A percentile compares a stretch with the other conserved stretches of the same genome.
Evolutionary conservation across 2,797 vertebrate species (phyloP).

Genomic region (Sebastes matsubarae): DNA sequence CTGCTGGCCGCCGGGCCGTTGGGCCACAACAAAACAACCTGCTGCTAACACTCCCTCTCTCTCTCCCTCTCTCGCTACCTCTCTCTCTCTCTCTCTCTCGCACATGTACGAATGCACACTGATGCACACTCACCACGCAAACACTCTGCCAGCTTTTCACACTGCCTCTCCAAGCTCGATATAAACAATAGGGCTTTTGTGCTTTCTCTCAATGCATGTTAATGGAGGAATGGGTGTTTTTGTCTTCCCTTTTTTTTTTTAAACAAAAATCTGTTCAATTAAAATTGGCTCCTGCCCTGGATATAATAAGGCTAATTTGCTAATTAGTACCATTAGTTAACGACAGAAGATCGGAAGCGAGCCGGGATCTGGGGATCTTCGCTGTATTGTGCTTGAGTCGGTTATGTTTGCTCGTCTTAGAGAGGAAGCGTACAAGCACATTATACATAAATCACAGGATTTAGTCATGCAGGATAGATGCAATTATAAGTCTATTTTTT

Average conservation of each 20-base stretch:
- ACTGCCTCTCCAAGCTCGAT: conserved; percentile 73
- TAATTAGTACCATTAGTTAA: conserved; percentile 79
- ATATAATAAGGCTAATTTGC: conserved; percentile 83
- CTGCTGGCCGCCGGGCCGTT: conserved; percentile 73
- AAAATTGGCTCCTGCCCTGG: conserved; percentile 79
- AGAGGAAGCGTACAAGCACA: conserved; percentile 44
- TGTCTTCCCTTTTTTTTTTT: conserved; percentile 61
- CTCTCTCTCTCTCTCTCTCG: conserved; percentile 22
- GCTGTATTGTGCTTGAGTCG: conserved; percentile 56
- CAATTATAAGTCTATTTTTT: conserved; percentile 16
- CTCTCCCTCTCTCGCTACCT: conserved; percentile 3
- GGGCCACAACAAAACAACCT: conserved; percentile 78
- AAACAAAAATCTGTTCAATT: conserved; percentile 78
- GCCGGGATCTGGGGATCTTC: conserved; percentile 50
- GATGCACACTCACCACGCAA: conserved; percentile 52
- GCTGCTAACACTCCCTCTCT: conserved; percentile 54
- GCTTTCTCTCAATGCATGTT: conserved; percentile 75
- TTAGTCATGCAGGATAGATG: conserved; percentile 30
- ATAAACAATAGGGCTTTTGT: conserved; percentile 83
- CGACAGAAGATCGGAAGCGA: conserved; percentile 59
- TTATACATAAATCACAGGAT: conserved; percentile 38
- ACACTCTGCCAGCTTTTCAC: conserved; percentile 69
- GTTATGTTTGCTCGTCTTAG: conserved; percentile 68
- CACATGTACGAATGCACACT: conserved; percentile 52
- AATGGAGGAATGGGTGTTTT: conserved; percentile 73